Evolutionary conservation across 2,113 vertebrate species (phyloP).

Genomic region (Dicrurus megarhynchus): DNA sequence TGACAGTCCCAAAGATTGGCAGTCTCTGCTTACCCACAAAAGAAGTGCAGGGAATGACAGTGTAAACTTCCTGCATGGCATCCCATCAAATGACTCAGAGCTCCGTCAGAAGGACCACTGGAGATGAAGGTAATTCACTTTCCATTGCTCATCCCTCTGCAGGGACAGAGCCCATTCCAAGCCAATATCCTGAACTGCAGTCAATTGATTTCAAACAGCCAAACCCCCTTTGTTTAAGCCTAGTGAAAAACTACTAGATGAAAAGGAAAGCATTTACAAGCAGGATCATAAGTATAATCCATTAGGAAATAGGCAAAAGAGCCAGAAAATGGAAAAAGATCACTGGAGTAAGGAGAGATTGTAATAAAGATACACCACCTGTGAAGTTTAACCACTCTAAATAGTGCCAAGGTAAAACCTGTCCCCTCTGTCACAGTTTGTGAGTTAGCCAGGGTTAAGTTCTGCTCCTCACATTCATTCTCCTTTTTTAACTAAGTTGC

Average conservation of each 20-base stretch:
- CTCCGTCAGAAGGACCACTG: neutral
- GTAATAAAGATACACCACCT: neutral
- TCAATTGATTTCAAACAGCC: neutral
- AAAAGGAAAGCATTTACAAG: neutral
- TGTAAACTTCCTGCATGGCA: neutral
- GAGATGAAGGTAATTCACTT: neutral
- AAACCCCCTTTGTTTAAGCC: neutral
- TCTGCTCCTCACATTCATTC: neutral
- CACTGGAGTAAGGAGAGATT: neutral
- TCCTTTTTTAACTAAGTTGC: neutral
- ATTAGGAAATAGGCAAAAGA: neutral
- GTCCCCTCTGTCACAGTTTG: neutral
- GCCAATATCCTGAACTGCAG: neutral
- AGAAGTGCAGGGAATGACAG: neutral
- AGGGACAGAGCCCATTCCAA: neutral
- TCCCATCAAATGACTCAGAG: conserved; percentile 28
- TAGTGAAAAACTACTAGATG: neutral
- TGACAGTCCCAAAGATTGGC: neutral
- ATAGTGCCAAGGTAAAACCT: neutral
- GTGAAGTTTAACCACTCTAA: neutral
- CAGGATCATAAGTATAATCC: neutral
- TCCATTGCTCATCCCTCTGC: neutral
- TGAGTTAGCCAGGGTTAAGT: neutral
- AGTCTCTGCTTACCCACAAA: neutral
- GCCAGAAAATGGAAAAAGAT: neutral